Base-by-base conservation (phyloP, 2,888 invertebrate species). In the Dilophus febrilis region DNA sequence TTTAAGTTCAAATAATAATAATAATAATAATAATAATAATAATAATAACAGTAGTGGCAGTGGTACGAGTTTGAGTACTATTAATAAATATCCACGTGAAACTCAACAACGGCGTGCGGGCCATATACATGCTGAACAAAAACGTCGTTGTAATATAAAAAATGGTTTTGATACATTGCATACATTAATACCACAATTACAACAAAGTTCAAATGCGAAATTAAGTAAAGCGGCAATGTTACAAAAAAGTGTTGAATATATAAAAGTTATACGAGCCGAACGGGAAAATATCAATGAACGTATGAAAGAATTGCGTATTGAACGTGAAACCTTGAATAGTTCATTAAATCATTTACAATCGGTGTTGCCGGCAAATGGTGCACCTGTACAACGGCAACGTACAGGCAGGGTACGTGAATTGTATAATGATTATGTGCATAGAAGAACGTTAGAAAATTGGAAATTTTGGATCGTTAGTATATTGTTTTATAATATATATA, bases 391-490 rank as follows among this genome's bases (percentile, higher is more conserved):
- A 14, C 73, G 90, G 48, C 86, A 88, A 54, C 74, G 87, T 50
- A 84, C 83, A 29, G 86, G 82, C 53, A 84, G 86, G 55, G 82
- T 94, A 72, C 82, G 83, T 51, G 90, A 91, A 64, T 81, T 92
- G 76, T 94, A 90, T 64, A 84, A 88, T 49, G 78, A 86, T 27
- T 92, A 92, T 66, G 87, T 95, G 35, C 73, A 80, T 48, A 74
- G 70, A 50, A 70, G 90, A 44, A 92, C 92, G 14, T 70, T 80
- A 58, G 80, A 81, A 54, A 90, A 91, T 65, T 95, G 94, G 94
- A 94, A 91, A 67, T 95, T 92, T 67, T 95, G 92, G 91, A 88
- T 95, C 68, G 92, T 92, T 88, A 79, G 77, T 77, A 77, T 77
- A 3, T 18, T 29, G n/a, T 7, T 29, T 4, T 17, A 12, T 17